phyloP scores from a whole-genome alignment of 2,113 vertebrate species.

The Pelusios castaneus region DNA sequence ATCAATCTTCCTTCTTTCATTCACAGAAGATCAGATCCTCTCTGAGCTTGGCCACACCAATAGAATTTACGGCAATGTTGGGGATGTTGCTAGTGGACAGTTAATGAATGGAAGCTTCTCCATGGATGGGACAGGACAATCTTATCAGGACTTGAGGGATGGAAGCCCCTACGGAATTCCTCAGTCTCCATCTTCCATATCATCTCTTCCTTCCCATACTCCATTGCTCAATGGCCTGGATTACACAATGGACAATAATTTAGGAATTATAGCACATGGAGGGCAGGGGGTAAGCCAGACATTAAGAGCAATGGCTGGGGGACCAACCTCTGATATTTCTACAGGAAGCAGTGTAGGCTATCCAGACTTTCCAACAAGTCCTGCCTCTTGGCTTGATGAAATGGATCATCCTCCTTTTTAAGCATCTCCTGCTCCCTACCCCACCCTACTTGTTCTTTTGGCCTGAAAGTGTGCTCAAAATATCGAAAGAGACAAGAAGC shows the following conservation, averaged over 20 bases:
- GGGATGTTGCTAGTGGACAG: slow-evolving; percentile 85
- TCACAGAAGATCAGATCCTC: slow-evolving; percentile 95
- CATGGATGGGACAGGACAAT: slow-evolving; percentile 88
- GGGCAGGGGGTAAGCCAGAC: slow-evolving; percentile 90
- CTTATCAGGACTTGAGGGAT: slow-evolving; percentile 92
- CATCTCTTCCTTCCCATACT: slow-evolving; percentile 92
- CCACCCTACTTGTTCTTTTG: neutral
- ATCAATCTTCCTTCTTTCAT: slow-evolving; percentile 65
- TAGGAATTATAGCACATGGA: slow-evolving; percentile 85
- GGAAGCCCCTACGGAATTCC: slow-evolving; percentile 94
- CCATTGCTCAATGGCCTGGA: slow-evolving; percentile 93
- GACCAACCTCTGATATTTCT: slow-evolving; percentile 96
- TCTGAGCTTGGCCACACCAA: slow-evolving; percentile 93
- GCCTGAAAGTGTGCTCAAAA: slow-evolving; percentile 51
- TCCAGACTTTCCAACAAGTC: slow-evolving; percentile 98
- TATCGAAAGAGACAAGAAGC: slow-evolving; percentile 28
- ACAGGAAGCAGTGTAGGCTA: slow-evolving; percentile 98
- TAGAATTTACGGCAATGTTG: slow-evolving; percentile 88
- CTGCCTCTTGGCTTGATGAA: slow-evolving; percentile 98
- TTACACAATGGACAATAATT: slow-evolving; percentile 89
- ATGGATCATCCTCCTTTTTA: slow-evolving; percentile 99
- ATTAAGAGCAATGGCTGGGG: slow-evolving; percentile 92
- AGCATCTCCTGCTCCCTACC: slow-evolving; percentile 41
- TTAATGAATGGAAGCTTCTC: slow-evolving; percentile 92
- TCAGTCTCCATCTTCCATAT: slow-evolving; percentile 95